Evolutionary conservation across 2,797 vertebrate species (phyloP).

Genomic region (Lacerta bilineata): DNA sequence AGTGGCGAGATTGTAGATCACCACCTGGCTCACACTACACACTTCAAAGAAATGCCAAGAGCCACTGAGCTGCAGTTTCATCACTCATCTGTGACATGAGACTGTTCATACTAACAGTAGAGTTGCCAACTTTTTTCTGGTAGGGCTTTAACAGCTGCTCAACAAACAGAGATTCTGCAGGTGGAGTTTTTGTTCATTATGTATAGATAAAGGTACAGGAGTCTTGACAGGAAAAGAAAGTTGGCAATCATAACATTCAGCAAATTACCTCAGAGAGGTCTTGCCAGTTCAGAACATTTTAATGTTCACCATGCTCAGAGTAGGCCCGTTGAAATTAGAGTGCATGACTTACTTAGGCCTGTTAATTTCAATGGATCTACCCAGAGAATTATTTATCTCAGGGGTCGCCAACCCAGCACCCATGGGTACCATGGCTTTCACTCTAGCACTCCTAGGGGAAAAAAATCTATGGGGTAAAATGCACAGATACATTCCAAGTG

Average conservation of each 20-base stretch:
- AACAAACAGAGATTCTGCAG: background rate
- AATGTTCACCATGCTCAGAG: no score
- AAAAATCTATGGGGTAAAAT: no score
- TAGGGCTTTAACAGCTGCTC: background rate
- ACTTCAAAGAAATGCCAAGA: conserved; percentile 19
- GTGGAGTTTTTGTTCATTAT: background rate
- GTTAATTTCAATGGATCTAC: no score
- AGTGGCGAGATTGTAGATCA: conserved; percentile 5
- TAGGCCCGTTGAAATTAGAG: background rate
- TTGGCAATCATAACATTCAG: background rate
- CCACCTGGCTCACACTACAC: background rate
- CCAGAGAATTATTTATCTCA: no score
- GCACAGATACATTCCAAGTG: no score
- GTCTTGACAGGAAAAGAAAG: background rate
- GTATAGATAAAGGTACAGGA: background rate
- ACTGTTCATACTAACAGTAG: conserved; percentile 5
- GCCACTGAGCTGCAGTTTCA: background rate
- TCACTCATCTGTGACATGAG: conserved; percentile 15
- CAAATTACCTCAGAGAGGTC: background rate
- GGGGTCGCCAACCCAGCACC: no score
- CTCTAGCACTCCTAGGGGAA: no score
- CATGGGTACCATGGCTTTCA: no score
- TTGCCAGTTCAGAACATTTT: background rate
- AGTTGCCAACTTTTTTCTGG: conserved; percentile 4
- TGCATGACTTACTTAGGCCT: no score